A percentile compares a stretch with the other conserved stretches of the same genome.
phyloP scores from a whole-genome alignment of 2,888 invertebrate species.

The Marronus borbonicus region DNA sequence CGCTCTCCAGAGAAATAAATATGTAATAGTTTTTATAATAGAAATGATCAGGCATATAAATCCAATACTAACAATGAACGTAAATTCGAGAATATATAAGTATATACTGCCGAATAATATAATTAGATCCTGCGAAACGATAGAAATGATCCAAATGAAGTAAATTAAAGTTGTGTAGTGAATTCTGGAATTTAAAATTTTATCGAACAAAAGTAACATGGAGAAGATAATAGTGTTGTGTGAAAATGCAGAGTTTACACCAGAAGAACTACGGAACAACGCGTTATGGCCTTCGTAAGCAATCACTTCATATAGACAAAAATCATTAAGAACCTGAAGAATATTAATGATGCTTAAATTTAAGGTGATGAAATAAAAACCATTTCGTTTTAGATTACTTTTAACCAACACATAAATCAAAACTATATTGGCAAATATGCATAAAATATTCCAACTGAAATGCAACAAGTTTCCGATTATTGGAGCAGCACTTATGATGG shows the following conservation, averaged over 20 bases:
- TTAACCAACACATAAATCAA: background rate
- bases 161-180: background rate
- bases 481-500: background rate
- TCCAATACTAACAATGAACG: background rate
- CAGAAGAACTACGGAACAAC: background rate
- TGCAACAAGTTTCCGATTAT: background rate
- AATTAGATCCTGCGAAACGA: background rate
- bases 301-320: background rate
- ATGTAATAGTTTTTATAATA: background rate
- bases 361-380: background rate
- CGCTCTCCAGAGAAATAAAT: background rate
- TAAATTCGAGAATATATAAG: background rate
- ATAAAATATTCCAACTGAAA: background rate
- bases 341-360: slow-evolving; percentile 24
- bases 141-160: slow-evolving; percentile 8
- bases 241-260: background rate
- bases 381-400: background rate
- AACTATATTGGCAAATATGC: background rate
- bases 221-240: background rate
- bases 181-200: background rate
- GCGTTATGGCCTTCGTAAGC: background rate
- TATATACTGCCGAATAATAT: background rate
- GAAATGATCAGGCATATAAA: background rate
- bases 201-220: background rate
- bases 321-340: slow-evolving; percentile 4